phyloP scores from a whole-genome alignment of 2,888 invertebrate species.

The Digitonthophagus gazella region DNA sequence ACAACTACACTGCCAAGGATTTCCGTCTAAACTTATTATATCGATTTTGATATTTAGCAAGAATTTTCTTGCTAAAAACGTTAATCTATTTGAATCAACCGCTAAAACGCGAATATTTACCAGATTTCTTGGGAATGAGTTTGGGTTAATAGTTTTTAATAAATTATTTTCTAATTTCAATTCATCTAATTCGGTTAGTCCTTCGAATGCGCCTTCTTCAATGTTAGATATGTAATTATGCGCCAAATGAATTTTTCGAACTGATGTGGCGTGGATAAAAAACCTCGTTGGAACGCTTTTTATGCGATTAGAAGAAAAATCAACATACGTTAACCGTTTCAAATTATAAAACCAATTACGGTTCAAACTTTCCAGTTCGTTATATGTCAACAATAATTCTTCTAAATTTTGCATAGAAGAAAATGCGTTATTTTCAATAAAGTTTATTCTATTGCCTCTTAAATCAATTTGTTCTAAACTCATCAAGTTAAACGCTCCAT shows the following conservation, averaged over 20 bases:
- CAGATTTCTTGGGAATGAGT: slow-evolving; percentile 19
- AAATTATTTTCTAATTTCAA: slow-evolving; percentile 20
- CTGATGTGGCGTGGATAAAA: slow-evolving; percentile 9
- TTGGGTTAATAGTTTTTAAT: slow-evolving; percentile 11
- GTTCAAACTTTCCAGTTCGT: slow-evolving; percentile 16
- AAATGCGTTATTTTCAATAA: slow-evolving; percentile 19
- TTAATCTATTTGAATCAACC: slow-evolving; percentile 21
- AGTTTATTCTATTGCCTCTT: slow-evolving; percentile 18
- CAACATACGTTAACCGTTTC: slow-evolving; percentile 12
- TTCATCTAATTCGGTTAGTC: slow-evolving; percentile 5
- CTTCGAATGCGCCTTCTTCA: slow-evolving; percentile 18
- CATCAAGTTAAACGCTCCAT: slow-evolving; percentile 20
- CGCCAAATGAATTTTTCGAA: slow-evolving; percentile 15
- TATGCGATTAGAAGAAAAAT: slow-evolving; percentile 21
- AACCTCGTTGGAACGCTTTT: slow-evolving; percentile 11
- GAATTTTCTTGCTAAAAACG: slow-evolving; percentile 8
- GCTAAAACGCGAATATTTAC: too few species aligned
- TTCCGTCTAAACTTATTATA: slow-evolving; percentile 19
- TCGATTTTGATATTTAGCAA: not conserved
- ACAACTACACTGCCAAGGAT: slow-evolving; percentile 24
- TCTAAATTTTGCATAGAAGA: slow-evolving; percentile 13
- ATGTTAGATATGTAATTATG: slow-evolving; percentile 19
- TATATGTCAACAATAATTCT: slow-evolving; percentile 18
- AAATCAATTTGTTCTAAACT: slow-evolving; percentile 9
- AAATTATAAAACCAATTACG: slow-evolving; percentile 19